Percentiles rank a stretch among this genome's conserved stretches.
Conservation (phyloP, 2,797 vertebrate species). For the Holocentrus rufus region DNA sequence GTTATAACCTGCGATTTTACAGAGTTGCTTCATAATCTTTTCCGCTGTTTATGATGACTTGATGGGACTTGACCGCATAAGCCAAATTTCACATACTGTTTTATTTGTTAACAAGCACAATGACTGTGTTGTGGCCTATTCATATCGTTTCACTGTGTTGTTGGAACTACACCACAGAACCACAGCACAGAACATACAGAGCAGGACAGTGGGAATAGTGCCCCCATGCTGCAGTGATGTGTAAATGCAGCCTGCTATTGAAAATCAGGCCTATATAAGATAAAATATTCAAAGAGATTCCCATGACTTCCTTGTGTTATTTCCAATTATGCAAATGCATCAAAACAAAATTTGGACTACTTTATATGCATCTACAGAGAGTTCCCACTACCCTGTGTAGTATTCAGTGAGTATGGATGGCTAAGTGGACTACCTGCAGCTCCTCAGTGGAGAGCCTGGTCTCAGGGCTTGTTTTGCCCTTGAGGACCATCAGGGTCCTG, state of each 20-base stretch:
- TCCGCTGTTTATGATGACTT: constrained; percentile 9
- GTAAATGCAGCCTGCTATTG: not conserved
- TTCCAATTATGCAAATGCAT: not conserved
- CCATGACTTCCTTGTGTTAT: not conserved
- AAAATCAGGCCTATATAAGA: not conserved
- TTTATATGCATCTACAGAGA: not conserved
- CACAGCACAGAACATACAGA: not conserved
- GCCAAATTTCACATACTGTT: no score
- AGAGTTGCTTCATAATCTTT: constrained; percentile 21
- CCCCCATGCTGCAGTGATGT: not conserved
- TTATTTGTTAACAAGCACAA: not conserved
- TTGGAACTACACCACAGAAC: not conserved
- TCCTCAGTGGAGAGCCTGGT: constrained; percentile 89
- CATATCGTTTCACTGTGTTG: not conserved
- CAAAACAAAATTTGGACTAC: not conserved
- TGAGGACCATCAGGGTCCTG: constrained; percentile 81
- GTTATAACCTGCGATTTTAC: constrained; percentile 28
- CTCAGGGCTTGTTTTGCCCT: constrained; percentile 88
- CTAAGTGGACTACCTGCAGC: constrained; percentile 84
- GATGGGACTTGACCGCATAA: not conserved
- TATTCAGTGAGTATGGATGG: not conserved
- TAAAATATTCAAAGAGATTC: not conserved
- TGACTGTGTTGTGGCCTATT: not conserved
- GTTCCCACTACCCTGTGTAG: no score
- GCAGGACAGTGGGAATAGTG: not conserved